Base-by-base conservation (phyloP, 2,113 vertebrate species). In the Pterocles burchelli region DNA sequence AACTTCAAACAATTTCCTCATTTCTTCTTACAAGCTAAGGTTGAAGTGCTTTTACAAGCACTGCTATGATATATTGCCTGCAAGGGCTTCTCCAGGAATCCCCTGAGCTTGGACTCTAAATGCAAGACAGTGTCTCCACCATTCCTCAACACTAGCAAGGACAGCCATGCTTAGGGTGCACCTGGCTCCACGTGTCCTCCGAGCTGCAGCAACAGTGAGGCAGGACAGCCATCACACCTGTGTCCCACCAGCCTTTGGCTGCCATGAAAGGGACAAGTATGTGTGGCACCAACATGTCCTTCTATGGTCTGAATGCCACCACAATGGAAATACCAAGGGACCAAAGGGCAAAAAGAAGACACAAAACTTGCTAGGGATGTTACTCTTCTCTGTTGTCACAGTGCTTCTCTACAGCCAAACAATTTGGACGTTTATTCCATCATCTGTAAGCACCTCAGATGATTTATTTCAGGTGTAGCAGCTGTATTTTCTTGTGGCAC, bases 331-430 rank as follows among this genome's bases (percentile, higher is more conserved):
- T 18, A 66, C 0, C n/a, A 74, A 63, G 38, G 36, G 49, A 63
- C 13, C 0, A 1, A 61, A 71, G 17, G 20, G 12, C 13, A 0
- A 4, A 70, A 88, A 48, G 81, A 51, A 29, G 22, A 19, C 5
- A 65, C 79, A n/a, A 54, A 82, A 31, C 46, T 31, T 33, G 13
- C 36, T 58, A 62, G 13, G 12, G 24, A 28, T 36, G 17, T 52
- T 49, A 41, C 7, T n/a, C 58, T 52, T 83, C 18, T 7, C 22
- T 48, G 13, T 45, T 94, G 45, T 57, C 29, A 11, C 1, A 55
- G 43, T 11, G 41, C 41, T 84, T 43, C 57, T 73, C 33, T 33
- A n/a, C 11, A 34, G 76, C 7, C 65, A 67, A 86, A 43, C 6
- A 22, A 58, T 58, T 63, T 22, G 33, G 31, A 41, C 10, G 3